A percentile compares a stretch with the other conserved stretches of the same genome.
phyloP scores from a whole-genome alignment of 1,140 invertebrate genomes.

The Aethina tumida region DNA sequence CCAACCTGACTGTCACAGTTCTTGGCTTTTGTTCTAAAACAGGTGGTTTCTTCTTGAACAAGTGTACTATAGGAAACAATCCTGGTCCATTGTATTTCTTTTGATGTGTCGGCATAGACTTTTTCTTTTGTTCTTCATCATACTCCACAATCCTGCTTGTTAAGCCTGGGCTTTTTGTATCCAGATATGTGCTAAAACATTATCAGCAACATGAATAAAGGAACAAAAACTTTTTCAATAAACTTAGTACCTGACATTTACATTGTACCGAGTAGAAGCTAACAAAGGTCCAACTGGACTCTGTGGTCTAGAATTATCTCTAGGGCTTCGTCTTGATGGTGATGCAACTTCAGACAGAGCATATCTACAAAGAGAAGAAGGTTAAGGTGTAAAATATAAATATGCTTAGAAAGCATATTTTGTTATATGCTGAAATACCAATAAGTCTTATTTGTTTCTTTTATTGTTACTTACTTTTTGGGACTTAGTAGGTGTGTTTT shows the following conservation, averaged over 20 bases:
- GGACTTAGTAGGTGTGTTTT: slow-evolving; percentile 11
- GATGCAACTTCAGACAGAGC: slow-evolving; percentile 20
- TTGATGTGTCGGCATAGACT: slow-evolving; percentile 20
- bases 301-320: slow-evolving; percentile 6
- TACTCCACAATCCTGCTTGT: slow-evolving; percentile 37
- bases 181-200: slow-evolving; percentile 31
- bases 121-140: slow-evolving; percentile 28
- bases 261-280: slow-evolving; percentile 23
- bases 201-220: slow-evolving; percentile 1
- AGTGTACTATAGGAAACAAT: slow-evolving; percentile 31
- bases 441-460: not conserved
- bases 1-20: slow-evolving; percentile 33
- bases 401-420: not conserved
- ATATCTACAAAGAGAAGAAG: slow-evolving; percentile 19
- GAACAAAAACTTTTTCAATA: slow-evolving; percentile 1
- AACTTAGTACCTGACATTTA: slow-evolving; percentile 20
- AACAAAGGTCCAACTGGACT: slow-evolving; percentile 23
- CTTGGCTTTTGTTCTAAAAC: slow-evolving; percentile 23
- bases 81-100: slow-evolving; percentile 31
- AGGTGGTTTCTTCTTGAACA: slow-evolving; percentile 29
- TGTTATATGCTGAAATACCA: not conserved
- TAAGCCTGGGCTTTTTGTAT: slow-evolving; percentile 39
- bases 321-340: slow-evolving; percentile 10
- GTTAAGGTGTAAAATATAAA: not conserved
- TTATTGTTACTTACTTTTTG: slow-evolving; percentile 14